Evolutionary conservation across 2,113 vertebrate species (phyloP), one percentile per base, ranked within the genome.

Genomic region (Pygoscelis antarcticus): DNA sequence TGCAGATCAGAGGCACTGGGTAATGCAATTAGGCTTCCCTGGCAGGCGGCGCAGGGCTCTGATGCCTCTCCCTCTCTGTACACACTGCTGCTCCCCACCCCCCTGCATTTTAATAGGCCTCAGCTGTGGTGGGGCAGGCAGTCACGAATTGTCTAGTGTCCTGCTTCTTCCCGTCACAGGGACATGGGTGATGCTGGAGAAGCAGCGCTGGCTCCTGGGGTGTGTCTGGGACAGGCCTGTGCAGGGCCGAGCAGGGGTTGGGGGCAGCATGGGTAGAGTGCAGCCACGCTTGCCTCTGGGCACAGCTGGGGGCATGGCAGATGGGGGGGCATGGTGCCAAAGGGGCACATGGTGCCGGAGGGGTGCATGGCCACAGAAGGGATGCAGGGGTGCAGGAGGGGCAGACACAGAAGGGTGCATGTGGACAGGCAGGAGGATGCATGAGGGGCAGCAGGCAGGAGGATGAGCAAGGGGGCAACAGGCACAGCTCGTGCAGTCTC

Each of bases 111-210:
- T 64, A 77, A 77, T 62, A 8, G 36, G 44, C 25, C 16, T 72
- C 22, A 21, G 26, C 64, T 16, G 55, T 2, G 46, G 20, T 13
- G 29, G 83, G 76, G 57, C 52, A 20, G 58, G 66, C 66, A 16
- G 46, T 4, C 5, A 2, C 6, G 25, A 42, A 10, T 42, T 8
- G 46, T 13, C n/a, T 0, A 0, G 44, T 1, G 1, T 34, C 66
- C n/a, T 26, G 38, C 52, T 55, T 19, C 44, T 44, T 23, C 30
- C 26, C 1, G 1, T 27, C 21, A 2, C 26, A 2, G 72, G 30
- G 29, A 60, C 2, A 1, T 1, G 61, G 87, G 21, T 22, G 72
- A 16, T 66, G 80, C 36, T 47, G 72, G 30, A 40, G 52, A 19
- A 14, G 42, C 42, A 38, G 84, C 32, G 8, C 52, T 22, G 25